Percentiles rank a stretch among this genome's conserved stretches.
Evolutionary conservation across 2,888 invertebrate genomes (phyloP).

Genomic region (Orthonevra nobilis): DNA sequence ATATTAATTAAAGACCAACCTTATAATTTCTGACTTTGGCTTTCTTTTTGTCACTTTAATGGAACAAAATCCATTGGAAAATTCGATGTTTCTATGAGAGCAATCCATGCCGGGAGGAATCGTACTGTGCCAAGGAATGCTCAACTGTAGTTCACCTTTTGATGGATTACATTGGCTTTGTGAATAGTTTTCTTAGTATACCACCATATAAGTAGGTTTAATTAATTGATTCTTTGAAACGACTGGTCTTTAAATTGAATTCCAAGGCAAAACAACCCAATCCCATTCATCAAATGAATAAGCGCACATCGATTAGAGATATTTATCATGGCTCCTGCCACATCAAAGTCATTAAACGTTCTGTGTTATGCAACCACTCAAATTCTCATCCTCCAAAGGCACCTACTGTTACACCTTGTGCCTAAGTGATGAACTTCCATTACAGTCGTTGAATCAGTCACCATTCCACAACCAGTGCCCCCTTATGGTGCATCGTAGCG

Average conservation of each 20-base stretch:
- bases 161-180: no score
- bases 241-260: conserved; percentile 1
- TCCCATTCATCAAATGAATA: conserved; percentile 39
- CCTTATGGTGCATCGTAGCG: conserved; percentile 17
- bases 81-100: no score
- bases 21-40: no score
- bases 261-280: conserved; percentile 3
- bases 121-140: no score
- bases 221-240: conserved; percentile 15
- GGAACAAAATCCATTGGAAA: no score
- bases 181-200: no score
- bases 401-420: conserved; percentile 59
- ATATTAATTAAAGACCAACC: no score
- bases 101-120: no score
- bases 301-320: conserved; percentile 44
- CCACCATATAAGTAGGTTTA: no score
- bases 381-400: conserved; percentile 42
- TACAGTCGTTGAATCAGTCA: conserved; percentile 45
- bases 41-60: no score
- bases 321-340: conserved; percentile 47
- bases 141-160: no score
- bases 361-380: conserved; percentile 36
- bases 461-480: conserved; percentile 11
- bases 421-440: conserved; percentile 45
- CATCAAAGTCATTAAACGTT: conserved; percentile 34